phyloP scores from a whole-genome alignment of 2,888 invertebrate genomes.

The Acrobasis repandana region DNA sequence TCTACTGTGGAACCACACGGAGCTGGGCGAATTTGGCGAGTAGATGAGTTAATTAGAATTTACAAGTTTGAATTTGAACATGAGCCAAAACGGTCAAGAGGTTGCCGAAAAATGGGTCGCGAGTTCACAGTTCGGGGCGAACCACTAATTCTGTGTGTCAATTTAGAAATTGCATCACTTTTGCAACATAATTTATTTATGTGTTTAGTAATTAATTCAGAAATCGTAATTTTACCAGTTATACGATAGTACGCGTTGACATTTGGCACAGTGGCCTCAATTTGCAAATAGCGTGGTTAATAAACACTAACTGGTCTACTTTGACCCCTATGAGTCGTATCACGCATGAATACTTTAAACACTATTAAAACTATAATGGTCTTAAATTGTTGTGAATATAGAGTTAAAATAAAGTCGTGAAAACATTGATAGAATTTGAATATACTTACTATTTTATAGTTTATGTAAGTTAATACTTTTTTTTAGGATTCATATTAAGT shows the following conservation, averaged over 20 bases:
- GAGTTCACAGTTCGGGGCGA: no score
- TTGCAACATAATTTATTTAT: not conserved
- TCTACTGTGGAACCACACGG: no score
- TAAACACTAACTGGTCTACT: conserved; percentile 8
- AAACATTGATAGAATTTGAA: not conserved
- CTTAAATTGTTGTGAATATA: not conserved
- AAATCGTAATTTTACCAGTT: conserved; percentile 1
- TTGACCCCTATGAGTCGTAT: conserved; percentile 15
- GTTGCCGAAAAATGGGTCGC: no score
- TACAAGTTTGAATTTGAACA: no score
- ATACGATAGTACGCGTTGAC: not conserved
- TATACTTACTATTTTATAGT: no score
- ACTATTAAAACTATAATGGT: no score
- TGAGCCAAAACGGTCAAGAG: no score
- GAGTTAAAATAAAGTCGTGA: not conserved
- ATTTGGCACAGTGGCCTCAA: conserved; percentile 10
- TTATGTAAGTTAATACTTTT: no score
- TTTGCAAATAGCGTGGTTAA: conserved; percentile 7
- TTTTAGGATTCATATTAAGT: no score
- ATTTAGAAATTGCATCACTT: not conserved
- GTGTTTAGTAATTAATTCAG: not conserved
- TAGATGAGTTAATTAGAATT: no score
- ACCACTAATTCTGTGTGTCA: not conserved
- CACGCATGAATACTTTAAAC: conserved; percentile 4
- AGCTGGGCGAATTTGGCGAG: no score